phyloP scores from a whole-genome alignment of 2,797 vertebrate species.

The Ciconia nigra region DNA sequence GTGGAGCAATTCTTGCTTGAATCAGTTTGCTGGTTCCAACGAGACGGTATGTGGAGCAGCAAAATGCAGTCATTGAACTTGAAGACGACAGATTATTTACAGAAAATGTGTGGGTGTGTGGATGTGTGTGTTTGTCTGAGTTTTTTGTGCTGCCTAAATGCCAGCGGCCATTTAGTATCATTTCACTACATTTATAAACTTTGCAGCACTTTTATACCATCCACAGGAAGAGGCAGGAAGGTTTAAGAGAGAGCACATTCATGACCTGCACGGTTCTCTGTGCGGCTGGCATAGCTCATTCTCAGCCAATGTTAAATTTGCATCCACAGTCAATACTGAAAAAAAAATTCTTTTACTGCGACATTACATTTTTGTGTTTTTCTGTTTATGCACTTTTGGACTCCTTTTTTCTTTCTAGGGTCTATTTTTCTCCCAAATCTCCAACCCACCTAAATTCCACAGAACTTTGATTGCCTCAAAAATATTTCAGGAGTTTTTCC shows the following conservation, averaged over 20 bases:
- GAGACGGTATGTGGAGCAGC: not conserved
- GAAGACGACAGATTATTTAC: constrained; percentile 22
- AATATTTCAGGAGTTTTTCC: not conserved
- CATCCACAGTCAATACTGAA: not conserved
- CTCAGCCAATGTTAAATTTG: not conserved
- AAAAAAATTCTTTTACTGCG: not conserved
- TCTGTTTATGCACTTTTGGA: not conserved
- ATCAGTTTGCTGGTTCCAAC: not conserved
- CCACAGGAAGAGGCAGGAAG: not conserved
- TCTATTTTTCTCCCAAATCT: not conserved
- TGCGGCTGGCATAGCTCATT: not conserved
- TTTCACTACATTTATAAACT: not conserved
- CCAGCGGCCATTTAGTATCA: not conserved
- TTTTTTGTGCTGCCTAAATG: not conserved
- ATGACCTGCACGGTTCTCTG: not conserved
- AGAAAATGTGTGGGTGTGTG: not conserved
- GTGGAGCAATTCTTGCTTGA: not conserved
- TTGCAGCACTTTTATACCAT: not conserved
- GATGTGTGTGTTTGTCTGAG: not conserved
- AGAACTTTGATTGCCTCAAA: not conserved
- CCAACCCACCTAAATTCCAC: not conserved
- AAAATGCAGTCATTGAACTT: constrained; percentile 4
- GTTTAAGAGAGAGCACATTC: not conserved
- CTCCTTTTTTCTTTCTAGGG: not conserved
- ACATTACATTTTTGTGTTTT: not conserved